Evolutionary conservation across 1,140 invertebrate genomes (phyloP), one percentile per base, ranked within the genome.

Genomic region (Lasioglossum albipes): DNA sequence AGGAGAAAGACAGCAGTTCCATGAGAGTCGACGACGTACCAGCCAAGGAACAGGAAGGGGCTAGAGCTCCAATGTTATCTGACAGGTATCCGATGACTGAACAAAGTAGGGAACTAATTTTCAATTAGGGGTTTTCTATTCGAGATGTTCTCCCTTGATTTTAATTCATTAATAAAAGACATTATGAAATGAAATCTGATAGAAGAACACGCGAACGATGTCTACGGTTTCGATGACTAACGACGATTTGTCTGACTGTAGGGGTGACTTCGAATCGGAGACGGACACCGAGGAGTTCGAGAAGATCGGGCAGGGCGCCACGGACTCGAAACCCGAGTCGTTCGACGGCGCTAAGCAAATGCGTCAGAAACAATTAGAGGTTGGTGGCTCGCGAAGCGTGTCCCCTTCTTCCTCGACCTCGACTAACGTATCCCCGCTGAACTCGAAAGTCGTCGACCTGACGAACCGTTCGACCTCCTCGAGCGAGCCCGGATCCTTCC

Each of bases 231-330:
- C 3, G 9, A 9, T 41, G 16, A 13, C 20, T 62, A 73, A 64
- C 3, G 2, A 20, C 2, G 10, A 7, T 0, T 18, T 41, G 0
- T 5, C 10, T 84, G 74, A 71, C 81, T 91, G 79, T 87, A 94
- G 87, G 90, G 96, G 95, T 87, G 95, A 95, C 67, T 96, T 95
- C 84, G 96, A 97, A 88, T 97, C 96, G 7, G 96, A 97, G 93
- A 96, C 96, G 0, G 96, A 97, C 86, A 96, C 96, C 0, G 96
- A 97, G 90, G 97, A 97, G 83, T 97, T 97, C 91, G 97, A 97
- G 89, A 97, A 96, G 89, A 95, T 97, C 27, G 94, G 94, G 22
- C 95, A 95, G 87, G 95, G 94, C 81, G 94, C 94, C 0, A 92
- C 94, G 22, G 94, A 95, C 57, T 90, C 93, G 27, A 94, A 94